A percentile compares a stretch with the other conserved stretches of the same genome.
Evolutionary conservation across 2,113 vertebrate species (phyloP).

Genomic region (Brevimyrus niger): DNA sequence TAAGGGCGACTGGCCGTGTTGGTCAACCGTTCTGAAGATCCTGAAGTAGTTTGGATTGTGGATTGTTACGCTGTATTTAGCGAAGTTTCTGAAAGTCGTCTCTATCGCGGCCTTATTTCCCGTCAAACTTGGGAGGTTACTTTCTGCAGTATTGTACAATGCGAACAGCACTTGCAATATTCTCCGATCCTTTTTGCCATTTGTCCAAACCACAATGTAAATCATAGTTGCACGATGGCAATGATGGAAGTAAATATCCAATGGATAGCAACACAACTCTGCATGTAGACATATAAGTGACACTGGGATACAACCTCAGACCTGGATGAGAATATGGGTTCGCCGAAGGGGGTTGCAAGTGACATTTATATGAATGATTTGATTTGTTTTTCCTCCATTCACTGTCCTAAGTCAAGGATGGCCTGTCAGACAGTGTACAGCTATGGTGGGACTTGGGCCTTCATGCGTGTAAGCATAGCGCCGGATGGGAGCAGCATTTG

Average conservation of each 20-base stretch:
- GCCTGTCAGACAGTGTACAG: background rate
- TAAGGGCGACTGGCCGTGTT: constrained; percentile 43
- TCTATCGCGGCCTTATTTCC: constrained; percentile 28
- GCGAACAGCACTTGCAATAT: background rate
- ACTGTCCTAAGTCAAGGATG: background rate
- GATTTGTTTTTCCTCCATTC: background rate
- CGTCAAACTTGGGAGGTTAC: constrained; percentile 24
- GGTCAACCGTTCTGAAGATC: constrained; percentile 28
- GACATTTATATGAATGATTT: background rate
- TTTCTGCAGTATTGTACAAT: constrained; percentile 22
- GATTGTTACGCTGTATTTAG: constrained; percentile 32
- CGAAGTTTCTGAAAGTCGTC: constrained; percentile 37
- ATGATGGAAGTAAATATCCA: background rate
- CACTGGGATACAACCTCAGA: background rate
- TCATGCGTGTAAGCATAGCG: background rate
- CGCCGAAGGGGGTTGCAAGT: background rate
- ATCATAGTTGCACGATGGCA: background rate
- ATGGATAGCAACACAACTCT: background rate
- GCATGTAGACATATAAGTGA: background rate
- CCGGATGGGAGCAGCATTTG: background rate
- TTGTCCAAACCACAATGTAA: background rate
- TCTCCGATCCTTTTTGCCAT: background rate
- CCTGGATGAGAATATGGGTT: background rate
- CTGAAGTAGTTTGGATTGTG: constrained; percentile 25
- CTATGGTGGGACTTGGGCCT: background rate